Evolutionary conservation across 1,140 invertebrate species (phyloP).

Genomic region (Temnothorax nylanderi): DNA sequence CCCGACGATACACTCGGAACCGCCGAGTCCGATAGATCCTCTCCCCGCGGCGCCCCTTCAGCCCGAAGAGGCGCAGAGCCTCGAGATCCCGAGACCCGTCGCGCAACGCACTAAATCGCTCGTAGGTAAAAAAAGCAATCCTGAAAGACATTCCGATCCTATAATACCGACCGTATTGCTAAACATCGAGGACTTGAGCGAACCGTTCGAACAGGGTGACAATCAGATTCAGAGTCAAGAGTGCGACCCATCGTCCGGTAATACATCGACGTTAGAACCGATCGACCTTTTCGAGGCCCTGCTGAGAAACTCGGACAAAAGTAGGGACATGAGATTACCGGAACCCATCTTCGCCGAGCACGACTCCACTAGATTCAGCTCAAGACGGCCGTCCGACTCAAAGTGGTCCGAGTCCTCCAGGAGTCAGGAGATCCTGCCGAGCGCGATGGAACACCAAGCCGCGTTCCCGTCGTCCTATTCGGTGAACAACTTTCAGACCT

Average conservation of each 20-base stretch:
- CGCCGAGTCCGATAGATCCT: constrained; percentile 80
- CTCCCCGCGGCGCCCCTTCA: constrained; percentile 69
- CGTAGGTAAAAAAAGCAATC: constrained; percentile 66
- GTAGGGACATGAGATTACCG: constrained; percentile 53
- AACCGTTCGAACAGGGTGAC: neutral
- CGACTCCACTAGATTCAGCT: constrained; percentile 81
- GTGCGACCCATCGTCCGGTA: neutral
- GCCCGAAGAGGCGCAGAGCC: constrained; percentile 62
- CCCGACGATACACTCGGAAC: constrained; percentile 81
- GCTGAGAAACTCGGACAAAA: constrained; percentile 70
- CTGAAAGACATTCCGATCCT: constrained; percentile 78
- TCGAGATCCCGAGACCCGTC: neutral
- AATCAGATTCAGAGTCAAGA: neutral
- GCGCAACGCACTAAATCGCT: constrained; percentile 33
- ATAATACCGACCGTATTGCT: constrained; percentile 78
- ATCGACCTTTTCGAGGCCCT: constrained; percentile 55
- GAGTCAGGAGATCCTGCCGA: constrained; percentile 81
- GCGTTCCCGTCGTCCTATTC: constrained; percentile 80
- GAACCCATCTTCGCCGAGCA: constrained; percentile 79
- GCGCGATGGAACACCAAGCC: constrained; percentile 69
- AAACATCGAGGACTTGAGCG: constrained; percentile 79
- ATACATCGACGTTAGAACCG: constrained; percentile 44
- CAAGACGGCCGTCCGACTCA: constrained; percentile 81
- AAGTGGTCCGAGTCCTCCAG: constrained; percentile 83
- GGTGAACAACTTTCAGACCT: constrained; percentile 81